Evolutionary conservation across 2,797 vertebrate species (phyloP).

Genomic region (Cirrhinus mrigala): DNA sequence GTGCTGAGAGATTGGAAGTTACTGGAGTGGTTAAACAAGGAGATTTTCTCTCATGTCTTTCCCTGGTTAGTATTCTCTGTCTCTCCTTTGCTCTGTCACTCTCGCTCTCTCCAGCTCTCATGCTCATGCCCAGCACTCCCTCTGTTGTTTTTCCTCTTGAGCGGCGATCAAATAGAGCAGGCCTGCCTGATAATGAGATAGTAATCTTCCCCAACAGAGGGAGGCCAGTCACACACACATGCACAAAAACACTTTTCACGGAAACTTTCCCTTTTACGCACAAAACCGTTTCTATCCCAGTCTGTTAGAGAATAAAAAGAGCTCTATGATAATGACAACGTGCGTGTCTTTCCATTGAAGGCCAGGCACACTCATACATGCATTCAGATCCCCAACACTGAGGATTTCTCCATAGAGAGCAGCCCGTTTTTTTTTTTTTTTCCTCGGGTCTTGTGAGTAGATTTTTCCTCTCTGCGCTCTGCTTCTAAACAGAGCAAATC

Average conservation of each 20-base stretch:
- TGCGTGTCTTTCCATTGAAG: conserved; percentile 66
- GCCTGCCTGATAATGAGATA: conserved; percentile 65
- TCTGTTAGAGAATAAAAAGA: neutral
- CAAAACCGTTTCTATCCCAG: conserved; percentile 7
- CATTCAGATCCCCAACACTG: conserved; percentile 3
- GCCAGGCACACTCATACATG: conserved; percentile 2
- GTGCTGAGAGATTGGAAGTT: conserved; percentile 34
- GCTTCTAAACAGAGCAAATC: conserved; percentile 77
- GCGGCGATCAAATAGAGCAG: conserved; percentile 71
- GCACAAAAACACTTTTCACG: conserved; percentile 34
- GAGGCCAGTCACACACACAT: conserved; percentile 43
- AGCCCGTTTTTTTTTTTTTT: conserved; percentile 77
- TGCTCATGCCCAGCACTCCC: conserved; percentile 25
- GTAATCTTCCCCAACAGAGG: conserved; percentile 65
- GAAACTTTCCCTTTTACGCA: conserved; percentile 18
- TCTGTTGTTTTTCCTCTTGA: conserved; percentile 61
- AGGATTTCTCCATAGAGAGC: conserved; percentile 54
- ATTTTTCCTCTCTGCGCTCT: conserved; percentile 79
- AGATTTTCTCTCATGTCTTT: conserved; percentile 30
- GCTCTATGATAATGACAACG: conserved; percentile 4
- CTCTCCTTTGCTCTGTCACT: conserved; percentile 45
- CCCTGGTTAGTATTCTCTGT: conserved; percentile 50
- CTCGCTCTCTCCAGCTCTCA: conserved; percentile 29
- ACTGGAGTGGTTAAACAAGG: conserved; percentile 53
- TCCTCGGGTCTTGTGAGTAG: conserved; percentile 74